Evolutionary conservation across 2,113 vertebrate species (phyloP).

Genomic region (Calyptommatus sinebrachiatus): DNA sequence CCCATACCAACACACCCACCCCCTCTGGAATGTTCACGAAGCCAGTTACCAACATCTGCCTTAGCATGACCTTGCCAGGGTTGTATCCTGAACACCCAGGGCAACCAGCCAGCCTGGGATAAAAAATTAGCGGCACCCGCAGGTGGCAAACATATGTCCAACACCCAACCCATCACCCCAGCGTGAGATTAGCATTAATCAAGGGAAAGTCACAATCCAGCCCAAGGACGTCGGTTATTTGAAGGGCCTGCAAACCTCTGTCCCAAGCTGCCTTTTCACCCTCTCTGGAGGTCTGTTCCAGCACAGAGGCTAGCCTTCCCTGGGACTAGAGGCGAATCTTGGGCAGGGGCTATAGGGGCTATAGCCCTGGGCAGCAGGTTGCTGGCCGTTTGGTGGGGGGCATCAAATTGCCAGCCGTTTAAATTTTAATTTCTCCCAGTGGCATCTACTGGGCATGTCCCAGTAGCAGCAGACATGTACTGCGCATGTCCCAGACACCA

Average conservation of each 20-base stretch:
- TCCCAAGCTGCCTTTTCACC: neutral
- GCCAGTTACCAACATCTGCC: neutral
- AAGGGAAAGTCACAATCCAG: slow-evolving; percentile 13
- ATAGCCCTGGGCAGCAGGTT: too few relatives aligned
- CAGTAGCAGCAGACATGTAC: too few relatives aligned
- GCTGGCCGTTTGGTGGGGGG: too few relatives aligned
- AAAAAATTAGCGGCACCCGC: neutral
- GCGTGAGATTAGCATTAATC: slow-evolving; percentile 10
- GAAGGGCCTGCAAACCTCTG: too few relatives aligned
- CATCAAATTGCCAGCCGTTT: too few relatives aligned
- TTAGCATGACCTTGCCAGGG: neutral
- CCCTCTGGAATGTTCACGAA: neutral
- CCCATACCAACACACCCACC: neutral
- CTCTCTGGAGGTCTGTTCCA: too few relatives aligned
- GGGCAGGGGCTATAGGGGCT: too few relatives aligned
- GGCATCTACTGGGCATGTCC: too few relatives aligned
- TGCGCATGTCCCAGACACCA: too few relatives aligned
- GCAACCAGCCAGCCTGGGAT: neutral
- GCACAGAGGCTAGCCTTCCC: too few relatives aligned
- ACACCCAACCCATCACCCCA: neutral
- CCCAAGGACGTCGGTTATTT: neutral
- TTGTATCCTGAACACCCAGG: neutral
- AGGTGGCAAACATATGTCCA: slow-evolving; percentile 18
- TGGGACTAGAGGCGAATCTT: too few relatives aligned
- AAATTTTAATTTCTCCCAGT: too few relatives aligned